Conservation (phyloP, 1,140 invertebrate genomes). For the Venturia canescens region DNA sequence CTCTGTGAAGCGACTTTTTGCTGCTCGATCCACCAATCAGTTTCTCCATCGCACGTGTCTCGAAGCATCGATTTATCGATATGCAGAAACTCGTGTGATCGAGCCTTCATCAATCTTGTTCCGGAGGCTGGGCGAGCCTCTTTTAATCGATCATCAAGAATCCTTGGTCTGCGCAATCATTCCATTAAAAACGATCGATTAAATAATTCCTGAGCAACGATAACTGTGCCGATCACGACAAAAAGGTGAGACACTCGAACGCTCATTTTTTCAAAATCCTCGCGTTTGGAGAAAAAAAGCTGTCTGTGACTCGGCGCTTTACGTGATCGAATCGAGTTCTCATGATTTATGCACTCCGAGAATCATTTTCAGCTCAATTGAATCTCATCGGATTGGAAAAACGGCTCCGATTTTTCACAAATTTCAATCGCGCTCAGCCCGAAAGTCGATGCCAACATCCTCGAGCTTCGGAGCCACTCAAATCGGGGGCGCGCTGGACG, state of each 20-base stretch:
- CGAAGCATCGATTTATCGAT: conserved; percentile 19
- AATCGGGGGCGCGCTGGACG: too few species aligned
- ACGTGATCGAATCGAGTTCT: too few species aligned
- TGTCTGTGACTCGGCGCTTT: background rate
- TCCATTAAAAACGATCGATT: background rate
- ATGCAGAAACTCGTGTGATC: background rate
- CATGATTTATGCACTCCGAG: too few species aligned
- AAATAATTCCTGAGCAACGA: background rate
- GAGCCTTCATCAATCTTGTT: conserved; percentile 31
- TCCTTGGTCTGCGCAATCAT: conserved; percentile 8
- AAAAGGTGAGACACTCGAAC: background rate
- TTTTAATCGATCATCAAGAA: conserved; percentile 12
- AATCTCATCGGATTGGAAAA: too few species aligned
- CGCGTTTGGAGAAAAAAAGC: background rate
- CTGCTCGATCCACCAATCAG: background rate
- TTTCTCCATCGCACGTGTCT: background rate
- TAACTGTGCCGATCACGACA: background rate
- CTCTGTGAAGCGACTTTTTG: background rate
- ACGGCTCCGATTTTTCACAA: too few species aligned
- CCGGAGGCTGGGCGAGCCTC: conserved; percentile 18
- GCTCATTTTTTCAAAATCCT: background rate
- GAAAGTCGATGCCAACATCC: too few species aligned
- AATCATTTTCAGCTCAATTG: too few species aligned
- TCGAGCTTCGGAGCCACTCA: too few species aligned
- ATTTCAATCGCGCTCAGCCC: too few species aligned